Evolutionary conservation across 2,113 vertebrate species (phyloP), one percentile per base, ranked within the genome.

Genomic region (Hyperopisus bebe): DNA sequence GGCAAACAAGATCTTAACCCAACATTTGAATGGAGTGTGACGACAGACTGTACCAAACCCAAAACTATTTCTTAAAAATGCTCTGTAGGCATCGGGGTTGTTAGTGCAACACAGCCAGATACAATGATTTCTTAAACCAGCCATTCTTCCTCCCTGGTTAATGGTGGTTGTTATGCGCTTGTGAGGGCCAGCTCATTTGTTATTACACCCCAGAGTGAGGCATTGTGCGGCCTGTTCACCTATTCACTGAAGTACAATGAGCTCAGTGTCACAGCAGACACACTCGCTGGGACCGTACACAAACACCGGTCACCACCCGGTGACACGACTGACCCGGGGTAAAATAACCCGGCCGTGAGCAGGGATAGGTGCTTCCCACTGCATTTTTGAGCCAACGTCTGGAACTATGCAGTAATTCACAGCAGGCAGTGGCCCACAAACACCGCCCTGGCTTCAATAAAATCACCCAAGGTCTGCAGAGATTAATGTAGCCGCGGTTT

Each of bases 201-300:
- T 92, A 92, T 93, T 93, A 93, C 93, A 93, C 92, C 55, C 85
- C 94, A 93, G 94, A 93, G 92, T 93, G 92, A 93, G 93, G 93
- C 94, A 94, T 93, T 94, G 91, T 92, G 92, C 93, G 92, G 92
- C 90, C 93, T 92, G 92, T 94, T 95, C 94, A 94, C 94, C 95
- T 94, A 93, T 94, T 95, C 90, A 93, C 90, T 50, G 92, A 92
- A 80, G 92, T 89, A 92, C 93, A 95, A 93, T 93, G 94, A 88
- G 88, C 92, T 93, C 94, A 92, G 90, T 91, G 93, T 93, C 93
- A 87, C 93, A 92, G 90, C 39, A 89, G 94, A 90, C 91, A 92
- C 90, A 88, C 50, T 77, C 92, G 91, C 91, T 87, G 46, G 39
- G 89, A 77, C 77, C 89, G 7, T 88, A 62, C 48, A 89, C 89